These are phyloP conservation scores for Elephas maximus DNA, from an alignment of 2,113 vertebrate species.

Conservation along the genomic window DNA sequence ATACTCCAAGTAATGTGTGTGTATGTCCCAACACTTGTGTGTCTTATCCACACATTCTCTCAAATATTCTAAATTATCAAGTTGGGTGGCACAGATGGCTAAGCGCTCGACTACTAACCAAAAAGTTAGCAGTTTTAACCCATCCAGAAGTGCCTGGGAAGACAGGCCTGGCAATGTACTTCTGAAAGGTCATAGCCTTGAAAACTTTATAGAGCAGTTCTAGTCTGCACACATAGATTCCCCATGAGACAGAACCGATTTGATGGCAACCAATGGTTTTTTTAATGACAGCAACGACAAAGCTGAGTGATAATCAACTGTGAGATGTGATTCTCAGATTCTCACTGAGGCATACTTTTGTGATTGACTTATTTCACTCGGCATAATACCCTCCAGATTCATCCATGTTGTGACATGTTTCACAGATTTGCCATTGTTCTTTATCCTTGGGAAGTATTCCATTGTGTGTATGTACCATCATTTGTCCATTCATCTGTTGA, in stretches of 20 bases:
- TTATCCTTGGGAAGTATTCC: no score
- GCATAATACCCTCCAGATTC: no score
- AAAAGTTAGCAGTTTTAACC: neutral
- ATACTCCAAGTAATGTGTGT: neutral
- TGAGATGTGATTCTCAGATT: neutral
- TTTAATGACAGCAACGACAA: neutral
- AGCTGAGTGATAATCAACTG: neutral
- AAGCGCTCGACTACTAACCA: neutral
- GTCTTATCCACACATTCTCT: neutral
- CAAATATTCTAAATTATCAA: conserved; percentile 25
- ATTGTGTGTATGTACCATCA: no score
- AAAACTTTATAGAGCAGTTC: neutral
- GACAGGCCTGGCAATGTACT: neutral
- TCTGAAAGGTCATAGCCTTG: neutral
- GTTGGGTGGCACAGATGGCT: neutral
- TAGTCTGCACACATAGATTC: neutral
- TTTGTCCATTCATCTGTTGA: no score
- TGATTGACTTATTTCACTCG: no score
- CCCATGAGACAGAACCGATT: neutral
- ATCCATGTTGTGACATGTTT: no score
- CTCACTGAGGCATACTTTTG: neutral
- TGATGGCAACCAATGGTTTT: no score
- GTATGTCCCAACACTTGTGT: neutral
- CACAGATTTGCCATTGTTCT: no score
- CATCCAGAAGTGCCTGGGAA: neutral